These are phyloP conservation scores for Hydraecia micacea DNA, from an alignment of 2,888 invertebrate species.

Conservation along the genomic window DNA sequence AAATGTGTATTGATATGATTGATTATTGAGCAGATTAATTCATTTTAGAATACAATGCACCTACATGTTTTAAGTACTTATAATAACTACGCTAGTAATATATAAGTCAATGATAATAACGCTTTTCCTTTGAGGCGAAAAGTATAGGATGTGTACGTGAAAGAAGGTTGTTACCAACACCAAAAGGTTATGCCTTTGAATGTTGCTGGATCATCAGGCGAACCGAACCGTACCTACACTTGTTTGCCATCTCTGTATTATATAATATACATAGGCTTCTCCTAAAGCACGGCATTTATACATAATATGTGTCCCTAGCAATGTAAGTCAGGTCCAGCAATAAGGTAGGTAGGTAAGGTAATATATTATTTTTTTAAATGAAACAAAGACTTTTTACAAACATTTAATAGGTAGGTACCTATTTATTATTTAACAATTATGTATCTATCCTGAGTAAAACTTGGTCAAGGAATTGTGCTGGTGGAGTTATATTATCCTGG, in stretches of 20 bases:
- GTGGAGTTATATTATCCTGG: constrained; percentile 2
- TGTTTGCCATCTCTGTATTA: background rate
- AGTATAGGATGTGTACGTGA: background rate
- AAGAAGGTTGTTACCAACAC: background rate
- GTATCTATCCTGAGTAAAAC: background rate
- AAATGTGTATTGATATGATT: background rate
- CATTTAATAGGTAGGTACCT: background rate
- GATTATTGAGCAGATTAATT: constrained; percentile 1
- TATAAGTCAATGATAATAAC: too few species aligned
- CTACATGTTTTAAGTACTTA: background rate
- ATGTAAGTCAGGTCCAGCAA: background rate
- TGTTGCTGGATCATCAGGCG: background rate
- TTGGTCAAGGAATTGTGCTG: background rate
- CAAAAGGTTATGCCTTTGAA: background rate
- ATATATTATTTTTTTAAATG: background rate
- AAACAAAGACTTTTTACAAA: background rate
- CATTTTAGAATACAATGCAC: background rate
- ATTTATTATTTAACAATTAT: background rate
- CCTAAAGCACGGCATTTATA: background rate
- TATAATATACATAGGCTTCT: too few species aligned
- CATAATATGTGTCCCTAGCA: too few species aligned
- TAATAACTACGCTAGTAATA: too few species aligned
- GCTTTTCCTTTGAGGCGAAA: background rate
- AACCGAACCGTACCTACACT: background rate
- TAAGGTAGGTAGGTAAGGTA: background rate